Conservation (phyloP, 2,113 vertebrate genomes). For the Tragelaphus scriptus region DNA sequence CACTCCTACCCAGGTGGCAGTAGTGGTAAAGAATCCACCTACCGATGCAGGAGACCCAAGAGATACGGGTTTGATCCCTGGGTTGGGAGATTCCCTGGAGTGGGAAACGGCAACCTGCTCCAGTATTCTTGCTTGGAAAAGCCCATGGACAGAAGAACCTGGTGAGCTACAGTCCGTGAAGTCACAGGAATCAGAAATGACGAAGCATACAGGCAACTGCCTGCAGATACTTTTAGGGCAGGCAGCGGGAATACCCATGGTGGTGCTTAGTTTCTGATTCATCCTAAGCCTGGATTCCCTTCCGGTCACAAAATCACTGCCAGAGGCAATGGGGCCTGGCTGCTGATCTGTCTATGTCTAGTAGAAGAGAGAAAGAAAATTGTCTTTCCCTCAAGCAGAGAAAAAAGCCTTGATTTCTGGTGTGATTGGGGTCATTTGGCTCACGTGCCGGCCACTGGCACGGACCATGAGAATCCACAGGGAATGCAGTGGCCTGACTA, state of each 20-base stretch:
- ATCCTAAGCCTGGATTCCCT: neutral
- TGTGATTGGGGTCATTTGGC: neutral
- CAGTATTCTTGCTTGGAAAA: neutral
- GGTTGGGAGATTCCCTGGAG: neutral
- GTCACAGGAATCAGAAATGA: neutral
- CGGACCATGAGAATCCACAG: neutral
- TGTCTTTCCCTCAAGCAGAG: neutral
- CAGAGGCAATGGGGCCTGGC: neutral
- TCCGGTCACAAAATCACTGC: neutral
- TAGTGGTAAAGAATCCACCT: neutral
- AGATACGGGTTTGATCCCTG: accelerated
- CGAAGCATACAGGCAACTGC: neutral
- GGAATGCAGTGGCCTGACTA: neutral
- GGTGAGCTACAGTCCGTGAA: neutral
- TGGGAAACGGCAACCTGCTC: neutral
- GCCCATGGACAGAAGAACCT: neutral
- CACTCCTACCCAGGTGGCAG: neutral
- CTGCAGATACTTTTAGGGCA: neutral
- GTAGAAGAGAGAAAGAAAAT: neutral
- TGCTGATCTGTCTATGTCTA: neutral
- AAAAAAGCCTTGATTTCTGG: neutral
- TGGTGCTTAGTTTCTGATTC: neutral
- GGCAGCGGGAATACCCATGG: neutral
- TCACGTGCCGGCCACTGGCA: neutral
- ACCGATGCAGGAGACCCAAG: neutral